These are phyloP conservation scores for Xylota segnis DNA, from an alignment of 2,888 invertebrate species.

Conservation along the genomic window DNA sequence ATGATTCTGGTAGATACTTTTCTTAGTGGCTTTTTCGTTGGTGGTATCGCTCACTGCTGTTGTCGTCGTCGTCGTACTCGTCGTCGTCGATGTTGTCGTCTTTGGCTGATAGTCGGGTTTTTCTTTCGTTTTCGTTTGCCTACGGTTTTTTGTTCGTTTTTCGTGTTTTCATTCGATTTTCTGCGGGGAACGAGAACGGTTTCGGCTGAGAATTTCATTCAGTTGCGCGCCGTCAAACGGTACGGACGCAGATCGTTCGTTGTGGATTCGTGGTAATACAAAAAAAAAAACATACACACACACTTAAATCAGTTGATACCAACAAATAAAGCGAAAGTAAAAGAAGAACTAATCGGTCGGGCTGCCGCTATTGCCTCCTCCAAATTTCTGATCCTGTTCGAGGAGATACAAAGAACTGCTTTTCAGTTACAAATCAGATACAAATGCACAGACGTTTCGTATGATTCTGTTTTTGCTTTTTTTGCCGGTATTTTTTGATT, in stretches of 20 bases:
- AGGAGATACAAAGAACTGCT: conserved; percentile 61
- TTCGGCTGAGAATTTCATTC: conserved; percentile 81
- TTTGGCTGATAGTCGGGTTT: conserved; percentile 58
- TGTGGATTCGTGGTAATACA: conserved; percentile 76
- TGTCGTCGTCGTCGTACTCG: conserved; percentile 9
- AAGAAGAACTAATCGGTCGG: conserved; percentile 46
- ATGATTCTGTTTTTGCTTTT: conserved; percentile 2
- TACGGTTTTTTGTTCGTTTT: conserved; percentile 60
- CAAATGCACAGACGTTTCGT: background rate
- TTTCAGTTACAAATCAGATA: conserved; percentile 45
- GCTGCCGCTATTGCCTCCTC: conserved; percentile 42
- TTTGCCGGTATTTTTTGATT: conserved; percentile 45
- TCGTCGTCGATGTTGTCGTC: conserved; percentile 49
- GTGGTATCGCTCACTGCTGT: conserved; percentile 59
- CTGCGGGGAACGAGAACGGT: conserved; percentile 68
- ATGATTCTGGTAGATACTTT: conserved; percentile 64
- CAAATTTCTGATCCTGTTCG: conserved; percentile 63
- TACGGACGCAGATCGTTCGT: conserved; percentile 83
- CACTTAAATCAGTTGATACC: conserved; percentile 2
- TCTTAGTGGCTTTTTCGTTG: conserved; percentile 62
- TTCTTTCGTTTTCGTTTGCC: conserved; percentile 72
- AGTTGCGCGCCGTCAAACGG: conserved; percentile 84
- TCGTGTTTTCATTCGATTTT: conserved; percentile 66
- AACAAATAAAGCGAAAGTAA: conserved; percentile 57
- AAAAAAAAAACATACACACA: background rate